Evolutionary conservation across 2,113 vertebrate genomes (phyloP), one percentile per base, ranked within the genome.

Genomic region (Chascanopsetta lugubris): DNA sequence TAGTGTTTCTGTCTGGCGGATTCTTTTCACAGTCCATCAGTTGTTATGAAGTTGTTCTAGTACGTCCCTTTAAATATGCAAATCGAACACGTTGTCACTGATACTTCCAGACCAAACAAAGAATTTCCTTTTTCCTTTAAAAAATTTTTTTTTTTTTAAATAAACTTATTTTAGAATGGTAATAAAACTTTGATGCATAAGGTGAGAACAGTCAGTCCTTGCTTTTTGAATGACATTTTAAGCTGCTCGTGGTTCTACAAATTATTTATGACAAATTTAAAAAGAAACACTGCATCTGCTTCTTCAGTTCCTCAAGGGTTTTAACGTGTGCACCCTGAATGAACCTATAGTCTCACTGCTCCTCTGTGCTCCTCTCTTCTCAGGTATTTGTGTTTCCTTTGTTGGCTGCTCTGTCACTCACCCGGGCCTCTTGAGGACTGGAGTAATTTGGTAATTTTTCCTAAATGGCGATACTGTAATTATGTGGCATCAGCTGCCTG

Each of bases 381-480:
- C 64, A 85, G 87, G 86, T 90, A 86, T 87, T 90, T 90, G 80
- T 83, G 84, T 89, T 91, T 86, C 76, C 79, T 89, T 91, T 84
- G 91, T 89, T 85, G 89, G 82, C 80, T 34, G 75, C 81, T 84
- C 80, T 87, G 87, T 84, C 89, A 90, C 59, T 92, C 11, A 59
- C 80, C 73, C 60, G 61, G 68, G 83, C 80, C 84, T 79, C 78
- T 78, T 73, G 79, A 90, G 89, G 64, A 67, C 83, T 75, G 62
- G 56, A 77, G 77, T 91, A 85, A 82, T 92, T 93, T 88, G 91
- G 91, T 91, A 90, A 93, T 93, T 93, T 91, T 87, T 80, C 74
- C 87, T 93, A 90, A 92, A 93, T 51, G 83, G 81, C 84, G 74
- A 90, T 91, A 58, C 84, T 87, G 62, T 91, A 92, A 92, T 93